A percentile compares a stretch with the other conserved stretches of the same genome.
Conservation (phyloP, 2,113 vertebrate species). For the Heterotilapia buettikoferi region DNA sequence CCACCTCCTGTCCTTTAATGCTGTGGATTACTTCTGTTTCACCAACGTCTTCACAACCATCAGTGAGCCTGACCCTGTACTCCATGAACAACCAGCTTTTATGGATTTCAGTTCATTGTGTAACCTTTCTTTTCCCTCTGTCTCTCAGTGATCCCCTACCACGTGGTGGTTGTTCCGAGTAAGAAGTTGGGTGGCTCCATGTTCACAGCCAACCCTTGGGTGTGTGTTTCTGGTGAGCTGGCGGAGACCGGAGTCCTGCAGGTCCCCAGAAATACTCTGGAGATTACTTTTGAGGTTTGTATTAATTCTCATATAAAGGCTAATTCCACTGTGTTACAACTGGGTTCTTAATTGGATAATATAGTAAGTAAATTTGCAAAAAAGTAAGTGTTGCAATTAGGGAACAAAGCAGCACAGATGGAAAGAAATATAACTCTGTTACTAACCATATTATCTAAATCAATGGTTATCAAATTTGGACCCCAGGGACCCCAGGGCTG, state of each 20-base stretch:
- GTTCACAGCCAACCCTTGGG: slow-evolving; percentile 98
- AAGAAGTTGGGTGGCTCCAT: slow-evolving; percentile 97
- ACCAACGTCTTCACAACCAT: slow-evolving; percentile 98
- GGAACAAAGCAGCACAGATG: background rate
- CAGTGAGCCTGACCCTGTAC: slow-evolving; percentile 68
- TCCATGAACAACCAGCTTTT: background rate
- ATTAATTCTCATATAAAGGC: background rate
- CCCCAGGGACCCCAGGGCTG: background rate
- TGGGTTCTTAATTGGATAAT: background rate
- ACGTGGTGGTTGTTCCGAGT: slow-evolving; percentile 90
- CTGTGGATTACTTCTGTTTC: slow-evolving; percentile 98
- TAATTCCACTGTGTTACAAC: background rate
- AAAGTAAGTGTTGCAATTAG: background rate
- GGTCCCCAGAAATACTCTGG: slow-evolving; percentile 88
- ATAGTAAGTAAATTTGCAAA: background rate
- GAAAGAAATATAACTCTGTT: background rate
- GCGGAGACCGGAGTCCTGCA: slow-evolving; percentile 94
- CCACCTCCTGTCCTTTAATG: slow-evolving; percentile 96
- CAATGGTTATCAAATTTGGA: background rate
- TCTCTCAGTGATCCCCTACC: slow-evolving; percentile 92
- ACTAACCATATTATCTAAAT: background rate
- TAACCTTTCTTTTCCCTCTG: background rate
- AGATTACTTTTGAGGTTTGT: slow-evolving; percentile 97
- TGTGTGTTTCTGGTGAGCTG: slow-evolving; percentile 94
- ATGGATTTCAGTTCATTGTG: background rate